Evolutionary conservation across 2,797 vertebrate species (phyloP), one percentile per base, ranked within the genome.

Genomic region (Coendou prehensilis): DNA sequence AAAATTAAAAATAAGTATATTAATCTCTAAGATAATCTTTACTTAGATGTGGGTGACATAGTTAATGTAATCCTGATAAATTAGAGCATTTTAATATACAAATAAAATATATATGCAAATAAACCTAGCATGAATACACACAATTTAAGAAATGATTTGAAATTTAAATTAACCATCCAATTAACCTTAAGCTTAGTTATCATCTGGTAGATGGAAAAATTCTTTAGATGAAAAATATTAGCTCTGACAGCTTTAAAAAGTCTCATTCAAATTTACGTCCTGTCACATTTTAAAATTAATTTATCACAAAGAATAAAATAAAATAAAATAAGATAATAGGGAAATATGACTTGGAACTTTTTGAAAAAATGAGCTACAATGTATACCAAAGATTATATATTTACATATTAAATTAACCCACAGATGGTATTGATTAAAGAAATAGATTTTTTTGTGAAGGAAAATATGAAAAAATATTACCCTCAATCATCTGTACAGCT

Each of bases 171-270:
- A 95, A 97, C 3, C n/a, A 78, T 13, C 80, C 81, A 47, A 88
- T 89, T 93, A 94, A 87, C 22, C 41, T 89, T 37, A 87, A 81
- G 20, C 69, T 87, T 73, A 41, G 30, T 87, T 95, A 97, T 96
- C 63, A 94, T 91, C 28, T 95, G 89, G 45, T 69, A 93, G 20
- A 33, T 83, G 8, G 67, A 97, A 94, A 88, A 63, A 75, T 17
- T 41, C 64, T 87, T 73, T 37, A 5, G 41, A 56, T 89, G 11
- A 88, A 96, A 89, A 87, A 80, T 92, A 97, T 69, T 85, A 97
- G 20, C 18, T 86, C 41, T 92, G 67, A 87, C 9, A 97, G 87
- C 33, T 93, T 91, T 69, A 71, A 23, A 95, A 93, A 76, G 11
- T 89, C 33, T 80, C 86, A 45, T 26, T 28, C 57, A 69, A 87